phyloP scores from a whole-genome alignment of 2,113 vertebrate species.

The Daboia siamensis region DNA sequence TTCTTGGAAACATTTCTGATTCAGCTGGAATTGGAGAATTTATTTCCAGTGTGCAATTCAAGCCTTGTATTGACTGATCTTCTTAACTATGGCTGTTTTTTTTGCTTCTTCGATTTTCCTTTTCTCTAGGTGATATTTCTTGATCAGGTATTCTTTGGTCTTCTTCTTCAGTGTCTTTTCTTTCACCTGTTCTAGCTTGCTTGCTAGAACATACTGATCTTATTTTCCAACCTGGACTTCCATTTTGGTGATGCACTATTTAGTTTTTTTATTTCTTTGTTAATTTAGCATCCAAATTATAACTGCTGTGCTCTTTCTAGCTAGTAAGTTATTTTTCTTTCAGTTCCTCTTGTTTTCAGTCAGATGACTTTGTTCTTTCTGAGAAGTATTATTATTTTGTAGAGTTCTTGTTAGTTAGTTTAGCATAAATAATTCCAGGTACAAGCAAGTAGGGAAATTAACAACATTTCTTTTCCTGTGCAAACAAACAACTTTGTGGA shows the following conservation, averaged over 20 bases:
- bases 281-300: background rate
- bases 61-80: background rate
- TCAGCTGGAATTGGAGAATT: background rate
- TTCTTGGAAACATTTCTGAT: background rate
- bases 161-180: background rate
- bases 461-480: background rate
- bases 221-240: background rate
- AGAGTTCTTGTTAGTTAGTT: background rate
- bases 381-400: background rate
- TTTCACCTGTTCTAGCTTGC: background rate
- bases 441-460: background rate
- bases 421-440: background rate
- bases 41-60: background rate
- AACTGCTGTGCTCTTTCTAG: background rate
- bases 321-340: background rate
- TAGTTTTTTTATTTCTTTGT: background rate
- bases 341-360: background rate
- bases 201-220: background rate
- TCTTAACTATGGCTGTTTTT: background rate
- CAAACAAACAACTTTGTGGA: background rate
- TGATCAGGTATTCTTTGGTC: background rate
- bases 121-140: background rate
- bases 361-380: background rate
- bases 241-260: background rate
- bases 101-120: background rate